A percentile compares a stretch with the other conserved stretches of the same genome.
Conservation (phyloP, 2,113 vertebrate genomes). For the Nannospalax galili region DNA sequence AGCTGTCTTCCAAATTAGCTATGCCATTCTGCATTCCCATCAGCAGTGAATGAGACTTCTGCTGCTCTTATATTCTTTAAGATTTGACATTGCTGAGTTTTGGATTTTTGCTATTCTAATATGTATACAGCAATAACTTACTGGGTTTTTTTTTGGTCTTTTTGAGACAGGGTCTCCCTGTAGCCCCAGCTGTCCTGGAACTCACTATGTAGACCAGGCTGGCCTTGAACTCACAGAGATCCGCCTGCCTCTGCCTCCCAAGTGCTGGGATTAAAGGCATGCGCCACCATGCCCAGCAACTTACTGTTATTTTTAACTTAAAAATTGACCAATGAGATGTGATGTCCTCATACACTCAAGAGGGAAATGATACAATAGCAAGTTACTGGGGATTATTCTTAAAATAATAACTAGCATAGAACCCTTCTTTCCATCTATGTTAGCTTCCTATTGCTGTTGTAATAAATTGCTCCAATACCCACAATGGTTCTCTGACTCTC, state of each 20-base stretch:
- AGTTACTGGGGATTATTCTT: not conserved
- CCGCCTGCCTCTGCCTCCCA: too few species aligned
- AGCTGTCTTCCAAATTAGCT: not conserved
- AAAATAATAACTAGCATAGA: not conserved
- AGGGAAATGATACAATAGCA: not conserved
- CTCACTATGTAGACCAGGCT: too few species aligned
- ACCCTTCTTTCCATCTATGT: not conserved
- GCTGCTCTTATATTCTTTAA: not conserved
- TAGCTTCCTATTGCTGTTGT: not conserved
- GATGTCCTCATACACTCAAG: not conserved
- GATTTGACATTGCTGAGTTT: not conserved
- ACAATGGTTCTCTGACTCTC: not conserved
- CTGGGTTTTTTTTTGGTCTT: too few species aligned
- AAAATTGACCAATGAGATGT: not conserved
- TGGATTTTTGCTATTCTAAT: not conserved
- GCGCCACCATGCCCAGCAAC: too few species aligned
- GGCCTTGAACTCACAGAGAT: too few species aligned
- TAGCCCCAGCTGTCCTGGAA: too few species aligned
- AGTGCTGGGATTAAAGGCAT: too few species aligned
- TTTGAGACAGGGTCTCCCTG: too few species aligned
- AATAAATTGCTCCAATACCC: too few species aligned
- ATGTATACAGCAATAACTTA: not conserved
- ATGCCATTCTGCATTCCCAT: not conserved
- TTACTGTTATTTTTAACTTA: too few species aligned
- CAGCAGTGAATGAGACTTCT: not conserved